Conservation (phyloP, 2,797 vertebrate species). For the Phoeniculus purpureus region DNA sequence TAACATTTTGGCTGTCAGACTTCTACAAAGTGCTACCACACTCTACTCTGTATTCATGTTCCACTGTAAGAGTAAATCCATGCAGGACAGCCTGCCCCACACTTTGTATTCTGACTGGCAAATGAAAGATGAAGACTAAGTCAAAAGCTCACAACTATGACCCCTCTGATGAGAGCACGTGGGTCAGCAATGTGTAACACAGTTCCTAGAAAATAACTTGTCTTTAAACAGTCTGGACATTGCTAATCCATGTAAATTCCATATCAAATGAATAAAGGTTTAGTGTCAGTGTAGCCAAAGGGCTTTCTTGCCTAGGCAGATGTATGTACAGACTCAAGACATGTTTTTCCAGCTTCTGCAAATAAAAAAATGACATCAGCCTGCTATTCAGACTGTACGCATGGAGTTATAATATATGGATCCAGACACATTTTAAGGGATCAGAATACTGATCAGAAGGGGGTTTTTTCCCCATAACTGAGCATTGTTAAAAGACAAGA, state of each 20-base stretch:
- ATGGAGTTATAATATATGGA: background rate
- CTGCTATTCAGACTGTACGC: background rate
- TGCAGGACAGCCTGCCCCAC: background rate
- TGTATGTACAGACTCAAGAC: background rate
- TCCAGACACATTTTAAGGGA: background rate
- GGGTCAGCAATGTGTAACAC: background rate
- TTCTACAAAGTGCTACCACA: background rate
- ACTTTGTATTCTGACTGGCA: background rate
- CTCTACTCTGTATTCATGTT: background rate
- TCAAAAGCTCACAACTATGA: background rate
- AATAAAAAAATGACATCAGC: background rate
- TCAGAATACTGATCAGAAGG: background rate
- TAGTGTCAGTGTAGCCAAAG: background rate
- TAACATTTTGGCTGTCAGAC: background rate
- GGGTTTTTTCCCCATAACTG: background rate
- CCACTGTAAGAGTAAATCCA: background rate
- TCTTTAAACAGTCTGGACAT: background rate
- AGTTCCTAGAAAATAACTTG: background rate
- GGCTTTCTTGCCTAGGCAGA: background rate
- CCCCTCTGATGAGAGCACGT: background rate
- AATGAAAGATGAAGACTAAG: background rate
- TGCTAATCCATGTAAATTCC: background rate
- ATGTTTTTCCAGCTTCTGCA: background rate
- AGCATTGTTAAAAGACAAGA: constrained; percentile 1
- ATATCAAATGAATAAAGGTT: background rate